A percentile compares a stretch with the other conserved stretches of the same genome.
Evolutionary conservation across 2,113 vertebrate species (phyloP).

Genomic region (Cochlearius cochlearius): DNA sequence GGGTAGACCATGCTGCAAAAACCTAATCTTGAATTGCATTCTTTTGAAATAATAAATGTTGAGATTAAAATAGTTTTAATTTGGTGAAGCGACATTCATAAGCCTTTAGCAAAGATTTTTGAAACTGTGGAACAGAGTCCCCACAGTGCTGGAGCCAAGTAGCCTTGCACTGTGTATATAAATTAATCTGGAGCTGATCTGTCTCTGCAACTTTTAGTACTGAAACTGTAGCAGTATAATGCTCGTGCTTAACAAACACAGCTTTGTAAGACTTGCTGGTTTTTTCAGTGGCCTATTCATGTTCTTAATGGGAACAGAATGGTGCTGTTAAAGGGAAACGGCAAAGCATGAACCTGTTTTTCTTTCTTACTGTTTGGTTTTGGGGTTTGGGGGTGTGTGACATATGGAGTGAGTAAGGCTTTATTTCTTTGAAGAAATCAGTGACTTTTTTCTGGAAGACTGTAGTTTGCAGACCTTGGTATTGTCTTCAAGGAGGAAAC

Average conservation of each 20-base stretch:
- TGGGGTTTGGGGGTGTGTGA: neutral
- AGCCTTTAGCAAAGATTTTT: neutral
- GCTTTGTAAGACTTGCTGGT: neutral
- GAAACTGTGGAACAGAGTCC: neutral
- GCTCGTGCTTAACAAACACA: conserved; percentile 4
- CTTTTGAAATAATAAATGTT: neutral
- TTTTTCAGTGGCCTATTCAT: neutral
- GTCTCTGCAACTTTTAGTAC: neutral
- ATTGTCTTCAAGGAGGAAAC: neutral
- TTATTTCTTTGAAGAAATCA: neutral
- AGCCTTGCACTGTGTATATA: neutral
- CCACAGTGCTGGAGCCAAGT: neutral
- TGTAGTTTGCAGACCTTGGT: neutral
- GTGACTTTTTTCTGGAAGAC: neutral
- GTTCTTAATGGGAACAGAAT: neutral
- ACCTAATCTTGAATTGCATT: neutral
- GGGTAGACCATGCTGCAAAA: neutral
- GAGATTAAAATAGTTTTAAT: neutral
- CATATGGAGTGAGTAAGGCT: neutral
- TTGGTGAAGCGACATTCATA: neutral
- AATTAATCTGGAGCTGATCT: conserved; percentile 53
- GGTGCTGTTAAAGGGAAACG: neutral
- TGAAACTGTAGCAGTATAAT: neutral
- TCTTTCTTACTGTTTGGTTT: neutral
- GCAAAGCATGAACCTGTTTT: neutral